Evolutionary conservation across 2,888 invertebrate species (phyloP).

Genomic region (Cantharis flavilabris): DNA sequence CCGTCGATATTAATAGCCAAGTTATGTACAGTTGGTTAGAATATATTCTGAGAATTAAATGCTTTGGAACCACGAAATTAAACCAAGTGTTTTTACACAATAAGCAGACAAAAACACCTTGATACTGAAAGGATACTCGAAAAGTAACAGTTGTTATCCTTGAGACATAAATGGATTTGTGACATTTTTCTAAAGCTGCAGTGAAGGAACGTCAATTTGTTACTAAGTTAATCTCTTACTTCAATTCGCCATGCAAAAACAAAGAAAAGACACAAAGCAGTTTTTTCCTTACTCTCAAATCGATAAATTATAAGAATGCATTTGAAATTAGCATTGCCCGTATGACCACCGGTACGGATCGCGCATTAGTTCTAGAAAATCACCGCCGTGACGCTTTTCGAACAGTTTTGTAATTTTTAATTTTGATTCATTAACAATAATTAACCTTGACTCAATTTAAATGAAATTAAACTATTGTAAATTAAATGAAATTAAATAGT

Average conservation of each 20-base stretch:
- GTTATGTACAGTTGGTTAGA: background rate
- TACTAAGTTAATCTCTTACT: background rate
- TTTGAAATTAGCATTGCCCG: background rate
- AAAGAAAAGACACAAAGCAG: background rate
- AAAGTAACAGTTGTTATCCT: constrained; percentile 43
- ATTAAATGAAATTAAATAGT: background rate
- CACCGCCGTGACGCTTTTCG: background rate
- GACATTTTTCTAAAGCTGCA: constrained; percentile 36
- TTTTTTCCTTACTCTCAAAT: background rate
- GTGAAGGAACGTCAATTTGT: constrained; percentile 18
- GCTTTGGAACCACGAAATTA: background rate
- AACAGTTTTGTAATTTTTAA: background rate
- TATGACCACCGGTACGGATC: background rate
- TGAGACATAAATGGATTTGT: constrained; percentile 35
- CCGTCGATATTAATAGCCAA: background rate
- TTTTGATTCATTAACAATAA: background rate
- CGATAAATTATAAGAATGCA: background rate
- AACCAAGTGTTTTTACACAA: background rate
- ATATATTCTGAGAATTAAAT: background rate
- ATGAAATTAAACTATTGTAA: background rate
- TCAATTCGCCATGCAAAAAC: background rate
- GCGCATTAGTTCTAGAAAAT: background rate
- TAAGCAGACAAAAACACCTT: background rate
- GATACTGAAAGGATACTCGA: constrained; percentile 17
- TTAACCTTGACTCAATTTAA: background rate